Evolutionary conservation across 2,888 invertebrate genomes (phyloP).

Genomic region (Eilema griseolum): DNA sequence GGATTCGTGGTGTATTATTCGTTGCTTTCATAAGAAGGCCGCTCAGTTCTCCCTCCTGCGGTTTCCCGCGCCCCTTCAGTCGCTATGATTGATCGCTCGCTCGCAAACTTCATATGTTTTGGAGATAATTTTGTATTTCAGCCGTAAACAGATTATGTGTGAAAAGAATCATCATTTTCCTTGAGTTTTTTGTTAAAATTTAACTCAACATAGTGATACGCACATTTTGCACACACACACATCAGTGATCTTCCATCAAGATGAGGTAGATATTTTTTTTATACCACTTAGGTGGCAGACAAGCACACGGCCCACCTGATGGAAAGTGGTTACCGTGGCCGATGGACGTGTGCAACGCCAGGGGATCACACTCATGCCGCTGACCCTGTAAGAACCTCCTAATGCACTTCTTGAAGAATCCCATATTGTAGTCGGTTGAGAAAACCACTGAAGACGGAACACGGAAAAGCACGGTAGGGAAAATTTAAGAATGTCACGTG

Average conservation of each 20-base stretch:
- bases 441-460: too few species aligned
- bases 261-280: too few species aligned
- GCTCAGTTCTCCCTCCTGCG: slow-evolving; percentile 75
- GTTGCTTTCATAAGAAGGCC: slow-evolving; percentile 81
- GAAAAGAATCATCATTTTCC: slow-evolving; percentile 74
- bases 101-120: slow-evolving; percentile 85
- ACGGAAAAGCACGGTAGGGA: too few species aligned
- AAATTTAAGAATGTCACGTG: neutral
- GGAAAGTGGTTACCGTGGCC: too few species aligned
- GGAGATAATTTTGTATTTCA: slow-evolving; percentile 86
- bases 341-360: too few species aligned
- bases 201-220: neutral
- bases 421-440: too few species aligned
- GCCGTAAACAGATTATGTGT: slow-evolving; percentile 84
- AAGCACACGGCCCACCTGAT: too few species aligned
- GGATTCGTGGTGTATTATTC: slow-evolving; percentile 86
- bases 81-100: slow-evolving; percentile 81
- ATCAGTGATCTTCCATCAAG: neutral
- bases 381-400: too few species aligned
- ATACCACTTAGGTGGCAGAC: too few species aligned
- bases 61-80: slow-evolving; percentile 78
- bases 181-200: neutral
- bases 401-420: too few species aligned
- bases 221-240: neutral
- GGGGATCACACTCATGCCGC: too few species aligned